Conservation (phyloP, 2,797 vertebrate species). For the Agapornis canus region DNA sequence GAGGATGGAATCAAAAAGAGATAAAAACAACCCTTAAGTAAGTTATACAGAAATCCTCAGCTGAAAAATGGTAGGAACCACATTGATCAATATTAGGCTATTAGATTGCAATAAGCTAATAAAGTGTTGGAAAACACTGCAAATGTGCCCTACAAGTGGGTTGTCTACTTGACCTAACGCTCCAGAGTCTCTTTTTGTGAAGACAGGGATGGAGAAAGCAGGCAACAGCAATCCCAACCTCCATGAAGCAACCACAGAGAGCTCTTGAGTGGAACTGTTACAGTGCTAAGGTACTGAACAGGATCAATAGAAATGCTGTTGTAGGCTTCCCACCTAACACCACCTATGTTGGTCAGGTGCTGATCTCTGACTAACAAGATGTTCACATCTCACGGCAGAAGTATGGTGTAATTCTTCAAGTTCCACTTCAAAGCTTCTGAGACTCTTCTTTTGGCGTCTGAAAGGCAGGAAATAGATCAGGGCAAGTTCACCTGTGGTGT, state of each 20-base stretch:
- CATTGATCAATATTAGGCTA: neutral
- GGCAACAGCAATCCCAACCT: neutral
- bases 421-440: neutral
- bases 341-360: neutral
- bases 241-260: neutral
- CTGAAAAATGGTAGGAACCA: neutral
- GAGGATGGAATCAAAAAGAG: neutral
- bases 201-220: neutral
- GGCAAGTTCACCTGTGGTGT: neutral
- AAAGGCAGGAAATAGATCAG: neutral
- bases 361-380: rapidly evolving
- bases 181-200: neutral
- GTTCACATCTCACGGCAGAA: neutral
- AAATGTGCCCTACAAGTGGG: neutral
- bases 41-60: neutral
- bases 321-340: neutral
- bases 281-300: neutral
- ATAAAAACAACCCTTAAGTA: neutral
- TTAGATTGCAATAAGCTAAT: neutral
- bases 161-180: neutral
- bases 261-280: neutral
- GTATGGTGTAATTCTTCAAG: neutral
- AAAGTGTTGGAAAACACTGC: neutral
- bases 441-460: neutral
- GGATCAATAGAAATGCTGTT: neutral